Evolutionary conservation across 2,888 invertebrate genomes (phyloP).

Genomic region (Scrobipalpa atriplicella): DNA sequence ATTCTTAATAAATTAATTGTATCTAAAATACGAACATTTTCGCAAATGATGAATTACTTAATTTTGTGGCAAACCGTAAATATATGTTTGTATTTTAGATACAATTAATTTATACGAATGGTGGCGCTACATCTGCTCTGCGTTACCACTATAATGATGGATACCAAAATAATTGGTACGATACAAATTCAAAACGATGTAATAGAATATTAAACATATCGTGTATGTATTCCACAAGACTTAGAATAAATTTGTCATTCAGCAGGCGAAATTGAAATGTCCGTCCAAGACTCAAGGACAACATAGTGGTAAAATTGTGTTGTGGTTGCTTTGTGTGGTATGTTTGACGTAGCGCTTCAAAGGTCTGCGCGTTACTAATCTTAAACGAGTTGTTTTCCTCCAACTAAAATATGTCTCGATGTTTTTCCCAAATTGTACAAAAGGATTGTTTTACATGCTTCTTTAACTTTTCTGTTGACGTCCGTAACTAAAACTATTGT

Average conservation of each 20-base stretch:
- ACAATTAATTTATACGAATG: too few species aligned
- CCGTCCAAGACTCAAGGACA: conserved; percentile 52
- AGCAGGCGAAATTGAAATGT: conserved; percentile 63
- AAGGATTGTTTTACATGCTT: conserved; percentile 7
- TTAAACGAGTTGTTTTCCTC: conserved; percentile 2
- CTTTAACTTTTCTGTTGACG: conserved; percentile 16
- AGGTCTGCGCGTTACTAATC: conserved; percentile 19
- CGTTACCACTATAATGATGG: too few species aligned
- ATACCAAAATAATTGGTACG: too few species aligned
- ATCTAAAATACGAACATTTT: too few species aligned
- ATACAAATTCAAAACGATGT: too few species aligned
- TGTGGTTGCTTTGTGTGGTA: conserved; percentile 25
- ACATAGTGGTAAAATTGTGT: conserved; percentile 21
- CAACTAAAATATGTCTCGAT: conserved; percentile 18
- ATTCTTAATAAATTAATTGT: too few species aligned
- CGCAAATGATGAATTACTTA: too few species aligned
- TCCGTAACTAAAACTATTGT: conserved; percentile 27
- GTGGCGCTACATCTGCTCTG: too few species aligned
- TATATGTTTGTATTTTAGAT: too few species aligned
- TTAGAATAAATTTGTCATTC: conserved; percentile 37
- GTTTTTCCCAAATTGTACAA: conserved; percentile 9
- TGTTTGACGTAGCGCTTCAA: conserved; percentile 21
- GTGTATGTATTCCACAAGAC: background rate
- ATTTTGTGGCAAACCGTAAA: too few species aligned
- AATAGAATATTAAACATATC: too few species aligned